Conservation (phyloP, 2,888 invertebrate genomes). For the Tenthredo mesomela region DNA sequence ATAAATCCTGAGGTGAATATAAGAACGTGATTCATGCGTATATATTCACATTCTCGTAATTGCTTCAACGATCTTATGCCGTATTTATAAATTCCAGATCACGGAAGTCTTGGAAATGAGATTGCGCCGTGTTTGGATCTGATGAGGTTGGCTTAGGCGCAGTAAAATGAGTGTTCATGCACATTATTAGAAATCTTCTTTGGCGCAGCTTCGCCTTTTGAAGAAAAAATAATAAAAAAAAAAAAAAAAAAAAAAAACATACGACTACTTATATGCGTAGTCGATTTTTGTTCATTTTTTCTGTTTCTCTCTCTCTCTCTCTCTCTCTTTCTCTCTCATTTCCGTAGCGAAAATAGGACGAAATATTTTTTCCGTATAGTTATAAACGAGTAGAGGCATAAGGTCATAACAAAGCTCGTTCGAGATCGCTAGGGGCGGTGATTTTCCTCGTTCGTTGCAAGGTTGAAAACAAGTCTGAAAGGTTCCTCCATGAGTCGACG, state of each 20-base stretch:
- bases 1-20: slow-evolving; percentile 6
- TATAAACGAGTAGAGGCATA: slow-evolving; percentile 25
- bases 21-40: not conserved
- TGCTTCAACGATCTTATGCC: not conserved
- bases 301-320: too few relatives aligned
- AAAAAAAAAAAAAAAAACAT: not conserved
- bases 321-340: not conserved
- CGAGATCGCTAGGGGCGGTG: not conserved
- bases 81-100: slow-evolving; percentile 35
- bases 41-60: slow-evolving; percentile 7
- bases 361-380: not conserved
- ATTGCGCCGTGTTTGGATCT: not conserved
- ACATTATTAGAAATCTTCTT: not conserved
- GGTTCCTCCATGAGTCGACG: slow-evolving; percentile 37
- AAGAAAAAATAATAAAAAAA: too few relatives aligned
- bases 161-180: not conserved
- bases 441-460: slow-evolving; percentile 11
- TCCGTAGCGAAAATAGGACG: not conserved
- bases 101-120: slow-evolving; percentile 25
- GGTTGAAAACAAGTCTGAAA: slow-evolving; percentile 43
- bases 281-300: not conserved
- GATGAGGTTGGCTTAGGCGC: not conserved
- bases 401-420: not conserved
- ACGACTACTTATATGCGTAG: too few relatives aligned
- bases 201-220: not conserved